These are phyloP conservation scores for Morphnarchus princeps DNA, from an alignment of 2,113 vertebrate species.

Conservation along the genomic window DNA sequence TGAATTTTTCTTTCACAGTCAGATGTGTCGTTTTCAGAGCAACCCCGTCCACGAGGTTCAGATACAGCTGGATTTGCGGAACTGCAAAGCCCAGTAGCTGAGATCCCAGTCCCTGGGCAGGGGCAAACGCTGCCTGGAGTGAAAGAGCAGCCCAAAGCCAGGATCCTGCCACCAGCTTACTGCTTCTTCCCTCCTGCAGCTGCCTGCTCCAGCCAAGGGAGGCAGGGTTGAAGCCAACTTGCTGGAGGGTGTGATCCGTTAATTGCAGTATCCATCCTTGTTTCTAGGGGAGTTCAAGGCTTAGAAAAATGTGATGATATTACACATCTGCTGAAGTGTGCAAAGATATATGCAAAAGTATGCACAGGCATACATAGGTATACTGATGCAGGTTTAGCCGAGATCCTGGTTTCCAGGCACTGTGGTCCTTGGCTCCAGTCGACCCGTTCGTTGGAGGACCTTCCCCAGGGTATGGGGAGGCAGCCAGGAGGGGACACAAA, in stretches of 20 bases:
- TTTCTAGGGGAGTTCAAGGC: neutral
- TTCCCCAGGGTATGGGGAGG: neutral
- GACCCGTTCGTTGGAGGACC: neutral
- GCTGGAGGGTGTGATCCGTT: neutral
- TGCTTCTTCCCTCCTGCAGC: neutral
- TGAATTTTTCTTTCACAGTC: neutral
- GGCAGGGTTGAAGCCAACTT: neutral
- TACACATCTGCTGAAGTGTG: neutral
- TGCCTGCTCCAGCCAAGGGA: neutral
- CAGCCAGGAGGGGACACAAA: neutral
- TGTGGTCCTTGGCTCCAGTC: neutral
- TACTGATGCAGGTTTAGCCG: neutral
- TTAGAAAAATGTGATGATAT: neutral
- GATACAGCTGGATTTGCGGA: neutral
- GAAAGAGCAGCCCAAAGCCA: neutral
- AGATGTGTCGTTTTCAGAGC: neutral
- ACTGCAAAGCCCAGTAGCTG: rapidly evolving
- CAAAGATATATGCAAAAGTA: neutral
- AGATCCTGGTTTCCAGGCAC: neutral
- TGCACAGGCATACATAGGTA: neutral
- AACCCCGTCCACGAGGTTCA: neutral
- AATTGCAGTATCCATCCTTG: neutral
- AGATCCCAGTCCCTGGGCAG: neutral
- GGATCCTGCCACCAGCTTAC: neutral
- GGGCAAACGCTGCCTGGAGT: neutral